Percentiles rank a stretch among this genome's conserved stretches.
These are phyloP conservation scores for Agrochola lota DNA, from an alignment of 2,888 invertebrate species.

Conservation along the genomic window DNA sequence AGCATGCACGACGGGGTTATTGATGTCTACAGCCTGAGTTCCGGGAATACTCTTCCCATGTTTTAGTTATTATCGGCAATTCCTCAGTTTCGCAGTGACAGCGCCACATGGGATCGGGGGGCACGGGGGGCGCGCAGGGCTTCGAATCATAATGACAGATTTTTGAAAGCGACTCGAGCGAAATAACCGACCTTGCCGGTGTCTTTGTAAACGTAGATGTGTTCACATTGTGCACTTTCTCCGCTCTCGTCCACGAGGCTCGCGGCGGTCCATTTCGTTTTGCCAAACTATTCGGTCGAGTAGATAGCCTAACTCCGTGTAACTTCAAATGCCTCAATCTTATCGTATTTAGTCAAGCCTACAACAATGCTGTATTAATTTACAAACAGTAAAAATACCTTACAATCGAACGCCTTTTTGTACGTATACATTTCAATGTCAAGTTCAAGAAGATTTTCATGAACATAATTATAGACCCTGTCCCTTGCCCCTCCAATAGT, in stretches of 20 bases:
- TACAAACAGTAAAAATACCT: constrained; percentile 4
- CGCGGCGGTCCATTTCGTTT: constrained; percentile 55
- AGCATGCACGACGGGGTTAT: background rate
- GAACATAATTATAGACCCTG: background rate
- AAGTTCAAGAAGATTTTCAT: constrained; percentile 32
- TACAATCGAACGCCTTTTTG: constrained; percentile 7
- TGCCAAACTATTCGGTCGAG: constrained; percentile 31
- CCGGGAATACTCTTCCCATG: background rate
- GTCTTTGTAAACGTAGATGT: constrained; percentile 61
- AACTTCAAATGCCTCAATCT: background rate
- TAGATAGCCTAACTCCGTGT: constrained; percentile 16
- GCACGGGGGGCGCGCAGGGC: background rate
- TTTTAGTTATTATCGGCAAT: background rate
- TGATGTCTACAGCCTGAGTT: background rate
- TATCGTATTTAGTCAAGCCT: background rate
- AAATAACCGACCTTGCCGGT: constrained; percentile 63
- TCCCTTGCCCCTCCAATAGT: too few species aligned
- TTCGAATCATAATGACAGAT: constrained; percentile 38
- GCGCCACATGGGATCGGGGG: background rate
- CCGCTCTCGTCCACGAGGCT: constrained; percentile 39
- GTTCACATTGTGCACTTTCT: constrained; percentile 62
- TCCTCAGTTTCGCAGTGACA: background rate
- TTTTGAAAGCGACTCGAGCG: constrained; percentile 66
- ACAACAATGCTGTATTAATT: constrained; percentile 12
- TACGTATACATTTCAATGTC: constrained; percentile 25